phyloP scores from a whole-genome alignment of 2,113 vertebrate genomes.

The Anser brachyrhynchus region DNA sequence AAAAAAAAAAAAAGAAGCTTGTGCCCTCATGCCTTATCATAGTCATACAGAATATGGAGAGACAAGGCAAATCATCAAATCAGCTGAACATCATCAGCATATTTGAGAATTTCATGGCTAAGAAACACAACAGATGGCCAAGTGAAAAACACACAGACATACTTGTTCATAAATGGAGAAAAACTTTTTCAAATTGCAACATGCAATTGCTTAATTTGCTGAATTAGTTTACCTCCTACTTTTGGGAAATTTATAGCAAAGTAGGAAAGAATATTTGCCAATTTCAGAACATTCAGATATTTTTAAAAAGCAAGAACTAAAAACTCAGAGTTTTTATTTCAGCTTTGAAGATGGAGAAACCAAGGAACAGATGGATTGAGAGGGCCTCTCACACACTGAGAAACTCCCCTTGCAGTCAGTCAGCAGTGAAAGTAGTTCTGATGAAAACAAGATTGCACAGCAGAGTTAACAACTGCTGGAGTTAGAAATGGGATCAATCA shows the following conservation, averaged over 20 bases:
- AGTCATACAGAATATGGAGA: neutral
- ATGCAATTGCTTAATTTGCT: neutral
- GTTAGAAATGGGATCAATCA: neutral
- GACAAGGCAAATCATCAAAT: neutral
- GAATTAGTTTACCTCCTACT: slow-evolving; percentile 12
- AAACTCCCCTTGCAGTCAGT: neutral
- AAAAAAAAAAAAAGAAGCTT: neutral
- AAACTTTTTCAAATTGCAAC: neutral
- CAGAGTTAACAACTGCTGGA: neutral
- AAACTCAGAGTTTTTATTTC: neutral
- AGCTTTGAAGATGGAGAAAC: neutral
- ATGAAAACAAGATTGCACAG: neutral
- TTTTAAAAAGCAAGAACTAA: neutral
- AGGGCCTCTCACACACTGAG: neutral
- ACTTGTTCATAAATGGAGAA: neutral
- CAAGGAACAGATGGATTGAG: slow-evolving; percentile 5
- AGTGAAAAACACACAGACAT: neutral
- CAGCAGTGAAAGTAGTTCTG: neutral
- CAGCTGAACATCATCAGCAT: neutral
- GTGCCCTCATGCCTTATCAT: neutral
- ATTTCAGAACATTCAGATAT: neutral
- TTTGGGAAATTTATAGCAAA: neutral
- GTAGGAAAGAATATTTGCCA: neutral
- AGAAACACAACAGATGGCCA: slow-evolving; percentile 13
- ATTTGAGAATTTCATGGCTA: neutral